phyloP scores from a whole-genome alignment of 92 coral and sea anemone genomes.

The Actinostola sp. region DNA sequence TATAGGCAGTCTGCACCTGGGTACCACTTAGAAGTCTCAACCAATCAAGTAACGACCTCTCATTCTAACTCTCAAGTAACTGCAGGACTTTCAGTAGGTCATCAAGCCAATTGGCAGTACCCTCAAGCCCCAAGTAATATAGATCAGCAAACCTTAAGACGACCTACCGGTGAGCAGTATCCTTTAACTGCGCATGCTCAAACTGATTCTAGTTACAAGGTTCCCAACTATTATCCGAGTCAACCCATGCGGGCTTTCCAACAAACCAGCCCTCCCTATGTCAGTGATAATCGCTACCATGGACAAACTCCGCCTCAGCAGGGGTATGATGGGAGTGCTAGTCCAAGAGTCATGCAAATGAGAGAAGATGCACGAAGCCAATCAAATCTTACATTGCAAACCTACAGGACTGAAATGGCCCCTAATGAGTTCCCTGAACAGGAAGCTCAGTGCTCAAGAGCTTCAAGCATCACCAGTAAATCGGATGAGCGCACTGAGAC shows the following conservation, averaged over 20 bases:
- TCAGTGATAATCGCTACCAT: conserved; percentile 8
- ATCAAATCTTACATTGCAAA: too few relatives aligned
- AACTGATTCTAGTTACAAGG: conserved; percentile 1
- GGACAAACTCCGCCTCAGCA: conserved; percentile 6
- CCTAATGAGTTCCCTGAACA: background rate
- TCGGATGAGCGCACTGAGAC: conserved; percentile 4
- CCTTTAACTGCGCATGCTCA: conserved; percentile 13
- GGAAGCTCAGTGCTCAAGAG: background rate
- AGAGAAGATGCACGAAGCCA: background rate
- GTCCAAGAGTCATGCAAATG: background rate
- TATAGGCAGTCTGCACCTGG: conserved; percentile 21
- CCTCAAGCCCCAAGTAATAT: background rate
- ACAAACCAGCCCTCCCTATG: background rate
- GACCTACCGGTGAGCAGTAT: conserved; percentile 13
- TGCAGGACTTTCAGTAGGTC: background rate
- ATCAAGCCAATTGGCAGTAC: conserved; percentile 7
- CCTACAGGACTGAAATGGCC: background rate
- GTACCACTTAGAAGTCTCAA: conserved; percentile 13
- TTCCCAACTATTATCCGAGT: background rate
- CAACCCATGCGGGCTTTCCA: conserved; percentile 5
- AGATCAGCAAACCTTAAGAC: background rate
- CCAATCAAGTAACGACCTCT: conserved; percentile 13
- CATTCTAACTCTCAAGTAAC: conserved; percentile 1
- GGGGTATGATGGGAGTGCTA: background rate
- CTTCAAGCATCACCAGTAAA: background rate